A percentile compares a stretch with the other conserved stretches of the same genome.
These are phyloP conservation scores for Pygocentrus nattereri DNA, from an alignment of 2,797 vertebrate genomes.

Conservation along the genomic window DNA sequence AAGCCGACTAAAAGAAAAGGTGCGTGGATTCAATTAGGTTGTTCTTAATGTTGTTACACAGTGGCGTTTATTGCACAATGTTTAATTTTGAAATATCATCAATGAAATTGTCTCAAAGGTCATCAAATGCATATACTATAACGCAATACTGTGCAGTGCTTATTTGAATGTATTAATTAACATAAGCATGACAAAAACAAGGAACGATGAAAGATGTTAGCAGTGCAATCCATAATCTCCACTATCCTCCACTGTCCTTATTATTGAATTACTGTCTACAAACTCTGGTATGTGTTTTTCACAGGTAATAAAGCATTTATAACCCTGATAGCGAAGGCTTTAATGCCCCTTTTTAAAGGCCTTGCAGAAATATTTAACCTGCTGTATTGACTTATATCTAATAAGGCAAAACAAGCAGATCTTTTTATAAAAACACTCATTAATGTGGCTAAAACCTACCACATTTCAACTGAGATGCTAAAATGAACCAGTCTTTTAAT, in stretches of 20 bases:
- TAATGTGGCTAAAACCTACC: slow-evolving; percentile 20
- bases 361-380: background rate
- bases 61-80: background rate
- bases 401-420: background rate
- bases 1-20: no score
- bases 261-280: background rate
- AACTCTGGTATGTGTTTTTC: background rate
- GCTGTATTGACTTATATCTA: slow-evolving; percentile 11
- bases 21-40: background rate
- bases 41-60: background rate
- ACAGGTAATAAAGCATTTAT: slow-evolving; percentile 24
- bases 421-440: slow-evolving; percentile 21
- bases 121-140: background rate
- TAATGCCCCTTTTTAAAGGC: slow-evolving; percentile 3
- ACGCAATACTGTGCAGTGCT: no score
- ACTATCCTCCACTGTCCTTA: background rate
- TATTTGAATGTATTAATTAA: background rate
- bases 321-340: background rate
- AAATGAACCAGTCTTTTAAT: slow-evolving; percentile 39
- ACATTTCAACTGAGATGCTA: slow-evolving; percentile 35
- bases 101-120: background rate
- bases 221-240: background rate
- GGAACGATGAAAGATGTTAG: background rate
- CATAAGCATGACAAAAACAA: background rate
- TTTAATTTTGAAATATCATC: background rate